phyloP scores from a whole-genome alignment of 1,140 invertebrate species.

The Trachymyrmex cornetzi region DNA sequence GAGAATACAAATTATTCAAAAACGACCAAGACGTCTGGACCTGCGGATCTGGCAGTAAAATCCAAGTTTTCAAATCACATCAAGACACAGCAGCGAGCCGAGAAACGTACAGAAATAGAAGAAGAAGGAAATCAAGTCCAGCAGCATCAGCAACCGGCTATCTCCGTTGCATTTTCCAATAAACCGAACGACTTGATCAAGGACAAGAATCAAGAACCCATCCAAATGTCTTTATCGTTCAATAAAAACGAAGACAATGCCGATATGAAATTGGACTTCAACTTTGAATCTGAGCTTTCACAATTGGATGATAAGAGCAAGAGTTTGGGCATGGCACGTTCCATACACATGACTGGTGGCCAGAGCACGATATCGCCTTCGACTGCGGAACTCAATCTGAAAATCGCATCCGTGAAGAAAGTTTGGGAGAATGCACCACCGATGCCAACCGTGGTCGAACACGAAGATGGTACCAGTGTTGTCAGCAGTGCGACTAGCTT shows the following conservation, averaged over 20 bases:
- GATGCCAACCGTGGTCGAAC: conserved; percentile 90
- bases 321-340: conserved; percentile 88
- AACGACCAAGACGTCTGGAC: conserved; percentile 83
- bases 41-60: conserved; percentile 85
- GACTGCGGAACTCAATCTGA: conserved; percentile 96
- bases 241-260: conserved; percentile 92
- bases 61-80: conserved; percentile 86
- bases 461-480: conserved; percentile 86
- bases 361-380: conserved; percentile 90
- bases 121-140: conserved; percentile 82
- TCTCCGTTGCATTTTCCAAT: conserved; percentile 88
- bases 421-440: conserved; percentile 93
- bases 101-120: conserved; percentile 83
- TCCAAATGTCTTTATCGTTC: conserved; percentile 89
- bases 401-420: conserved; percentile 97
- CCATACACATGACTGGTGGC: conserved; percentile 88
- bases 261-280: conserved; percentile 97
- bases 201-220: conserved; percentile 87
- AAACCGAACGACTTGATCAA: conserved; percentile 88
- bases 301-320: conserved; percentile 92
- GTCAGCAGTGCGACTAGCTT: conserved; percentile 86
- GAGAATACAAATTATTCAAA: conserved; percentile 95
- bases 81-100: conserved; percentile 82
- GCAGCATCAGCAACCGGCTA: conserved; percentile 81
- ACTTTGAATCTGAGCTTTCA: conserved; percentile 93